phyloP scores from a whole-genome alignment of 2,797 vertebrate species.

The Cichlasoma orientale region DNA sequence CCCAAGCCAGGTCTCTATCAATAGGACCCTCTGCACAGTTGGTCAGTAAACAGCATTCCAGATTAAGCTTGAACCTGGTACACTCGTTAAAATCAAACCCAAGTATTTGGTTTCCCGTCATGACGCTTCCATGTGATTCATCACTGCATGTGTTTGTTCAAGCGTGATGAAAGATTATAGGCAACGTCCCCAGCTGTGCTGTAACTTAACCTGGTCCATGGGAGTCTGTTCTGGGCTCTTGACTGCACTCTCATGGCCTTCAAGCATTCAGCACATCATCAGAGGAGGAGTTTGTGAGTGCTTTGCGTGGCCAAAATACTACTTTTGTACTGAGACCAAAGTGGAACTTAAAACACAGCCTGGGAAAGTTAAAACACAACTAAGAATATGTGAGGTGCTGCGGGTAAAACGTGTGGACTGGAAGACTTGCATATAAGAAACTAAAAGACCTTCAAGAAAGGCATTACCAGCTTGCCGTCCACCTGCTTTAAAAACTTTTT shows the following conservation, averaged over 20 bases:
- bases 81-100: conserved; percentile 66
- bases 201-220: conserved; percentile 63
- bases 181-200: conserved; percentile 39
- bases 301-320: conserved; percentile 17
- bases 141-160: conserved; percentile 31
- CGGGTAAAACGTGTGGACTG: not conserved
- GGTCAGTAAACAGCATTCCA: conserved; percentile 74
- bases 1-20: conserved; percentile 61
- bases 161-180: conserved; percentile 33
- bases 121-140: conserved; percentile 43
- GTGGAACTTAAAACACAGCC: conserved; percentile 20
- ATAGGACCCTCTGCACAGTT: conserved; percentile 54
- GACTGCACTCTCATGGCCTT: conserved; percentile 53
- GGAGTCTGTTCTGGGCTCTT: conserved; percentile 64
- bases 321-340: conserved; percentile 16
- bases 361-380: conserved; percentile 22
- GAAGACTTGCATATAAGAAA: conserved; percentile 1
- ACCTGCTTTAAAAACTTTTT: conserved; percentile 59
- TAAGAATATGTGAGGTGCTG: conserved; percentile 11
- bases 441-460: conserved; percentile 43
- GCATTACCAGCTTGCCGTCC: conserved; percentile 37
- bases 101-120: conserved; percentile 54
- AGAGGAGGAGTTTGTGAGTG: conserved; percentile 37
- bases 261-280: conserved; percentile 55
- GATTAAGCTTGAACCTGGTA: conserved; percentile 64